A percentile compares a stretch with the other conserved stretches of the same genome.
Conservation (phyloP, 2,113 vertebrate genomes). For the Phycodurus eques region DNA sequence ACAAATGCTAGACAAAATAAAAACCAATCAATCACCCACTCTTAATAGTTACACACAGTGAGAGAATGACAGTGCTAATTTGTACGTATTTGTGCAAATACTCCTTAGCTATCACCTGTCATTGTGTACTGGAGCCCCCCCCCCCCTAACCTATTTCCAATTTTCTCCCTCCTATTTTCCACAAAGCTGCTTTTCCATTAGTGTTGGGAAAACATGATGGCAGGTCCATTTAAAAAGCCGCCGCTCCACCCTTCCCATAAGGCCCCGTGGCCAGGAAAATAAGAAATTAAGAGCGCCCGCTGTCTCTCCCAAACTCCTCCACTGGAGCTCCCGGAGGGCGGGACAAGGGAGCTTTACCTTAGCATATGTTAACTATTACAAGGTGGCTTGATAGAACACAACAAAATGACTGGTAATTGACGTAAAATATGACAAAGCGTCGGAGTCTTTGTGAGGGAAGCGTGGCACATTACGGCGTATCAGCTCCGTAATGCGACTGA, state of each 20-base stretch:
- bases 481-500: conserved; percentile 97
- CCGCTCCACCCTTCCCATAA: conserved; percentile 91
- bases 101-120: conserved; percentile 81
- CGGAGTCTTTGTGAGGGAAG: conserved; percentile 98
- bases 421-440: conserved; percentile 99
- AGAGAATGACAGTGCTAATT: conserved; percentile 92
- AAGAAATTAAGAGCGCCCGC: conserved; percentile 94
- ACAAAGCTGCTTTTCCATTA: conserved; percentile 98
- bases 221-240: conserved; percentile 94
- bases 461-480: conserved; percentile 93
- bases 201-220: conserved; percentile 96
- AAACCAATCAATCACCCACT: conserved; percentile 81
- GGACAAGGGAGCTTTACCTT: conserved; percentile 89
- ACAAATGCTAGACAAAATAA: conserved; percentile 41
- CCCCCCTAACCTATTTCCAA: conserved; percentile 61
- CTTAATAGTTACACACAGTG: conserved; percentile 73
- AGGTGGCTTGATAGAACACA: conserved; percentile 98
- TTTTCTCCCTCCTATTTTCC: conserved; percentile 89
- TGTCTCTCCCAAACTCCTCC: conserved; percentile 72
- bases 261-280: conserved; percentile 83
- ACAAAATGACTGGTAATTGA: conserved; percentile 98
- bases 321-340: conserved; percentile 84
- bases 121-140: conserved; percentile 65
- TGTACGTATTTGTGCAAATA: conserved; percentile 81
- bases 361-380: conserved; percentile 99